Evolutionary conservation across 2,797 vertebrate species (phyloP), one percentile per base, ranked within the genome.

Genomic region (Microctenopoma lineatum): DNA sequence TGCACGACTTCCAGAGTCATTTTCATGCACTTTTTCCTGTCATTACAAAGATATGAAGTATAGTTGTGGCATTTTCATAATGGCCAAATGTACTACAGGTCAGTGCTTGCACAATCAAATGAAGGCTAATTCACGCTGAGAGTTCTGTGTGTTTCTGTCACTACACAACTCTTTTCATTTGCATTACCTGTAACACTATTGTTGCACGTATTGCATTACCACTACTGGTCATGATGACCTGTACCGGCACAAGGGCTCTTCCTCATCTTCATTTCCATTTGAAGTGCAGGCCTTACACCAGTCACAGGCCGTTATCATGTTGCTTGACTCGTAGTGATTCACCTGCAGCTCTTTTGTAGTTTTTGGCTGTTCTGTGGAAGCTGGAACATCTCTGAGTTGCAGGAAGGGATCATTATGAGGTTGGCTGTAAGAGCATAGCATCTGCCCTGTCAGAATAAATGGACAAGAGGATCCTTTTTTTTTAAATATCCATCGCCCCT

Each of bases 1-100:
- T n/a, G 16, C 18, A 32, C 59, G 46, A 15, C 10, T 46, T 7
- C 25, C 16, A 15, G 25, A 11, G 39, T 41, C 26, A 47, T 62
- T 52, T 58, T 8, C 18, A n/a, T 18, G 3, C 26, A 7, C 12
- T 25, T 42, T 7, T 36, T 51, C 15, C 2, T 7, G 42, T 53
- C 36, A 21, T 63, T 32, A 44, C 13, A 44, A 26, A 53, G 8
- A 13, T 12, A 18, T 7, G 34, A 39, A 48, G 60, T 4, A 15
- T 14, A 7, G 10, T 52, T 11, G 25, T 66, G 58, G 6, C 60
- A 55, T 70, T 79, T 76, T 57, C 44, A 53, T 60, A 60, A 60
- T 39, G 36, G 34, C 29, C 18, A 41, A 39, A 42, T 57, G 50
- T 39, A 13, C 18, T 14, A 32, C 16, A 54, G 66, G 50, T 66